Base-by-base conservation (phyloP, 2,797 vertebrate genomes). In the Carcharodon carcharias region DNA sequence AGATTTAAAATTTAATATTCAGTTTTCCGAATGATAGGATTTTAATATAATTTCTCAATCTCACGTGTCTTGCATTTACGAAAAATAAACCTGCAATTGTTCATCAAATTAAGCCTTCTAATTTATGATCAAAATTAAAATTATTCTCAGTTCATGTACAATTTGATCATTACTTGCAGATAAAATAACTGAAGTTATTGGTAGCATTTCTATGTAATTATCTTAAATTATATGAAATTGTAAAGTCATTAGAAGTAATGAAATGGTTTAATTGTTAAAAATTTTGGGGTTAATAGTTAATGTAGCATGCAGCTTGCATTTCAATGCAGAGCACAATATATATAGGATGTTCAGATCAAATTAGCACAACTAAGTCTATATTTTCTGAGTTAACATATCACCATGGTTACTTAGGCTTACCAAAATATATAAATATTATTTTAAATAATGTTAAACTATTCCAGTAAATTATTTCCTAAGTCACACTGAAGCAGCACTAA, bases 251-350 rank as follows among this genome's bases (percentile, higher is more conserved):
- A 93, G 35, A 88, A 28, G 7, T 14, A 67, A n/a, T 67, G n/a
- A 93, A 67, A 67, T 40, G 35, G 61, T 67, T 40, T 45, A 67
- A n/a, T 18, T 93, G 65, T 23, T 35, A 93, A 93, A 92, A 67
- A 67, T 40, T 93, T n/a, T 67, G 45, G n/a, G 18, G 91, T 93
- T 93, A 93, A 67, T 23, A 23, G 14, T 93, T 93, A 93, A 26
- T 93, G 26, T 31, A 93, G 91, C 91, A 93, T 93, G 91, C 91
- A 93, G 45, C 91, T 93, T 67, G 91, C 61, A 67, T 65, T 85
- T 50, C 40, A 85, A 85, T 82, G 16, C 35, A 65, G 16, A 67
- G n/a, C n/a, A 45, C 91, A 45, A 67, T 40, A 45, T 67, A 45
- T 67, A 45, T 67, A 67, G 18, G n/a, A 40, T 4, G 35, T 45